Evolutionary conservation across 2,113 vertebrate genomes (phyloP), one percentile per base, ranked within the genome.

Genomic region (Eulemur rufifrons): DNA sequence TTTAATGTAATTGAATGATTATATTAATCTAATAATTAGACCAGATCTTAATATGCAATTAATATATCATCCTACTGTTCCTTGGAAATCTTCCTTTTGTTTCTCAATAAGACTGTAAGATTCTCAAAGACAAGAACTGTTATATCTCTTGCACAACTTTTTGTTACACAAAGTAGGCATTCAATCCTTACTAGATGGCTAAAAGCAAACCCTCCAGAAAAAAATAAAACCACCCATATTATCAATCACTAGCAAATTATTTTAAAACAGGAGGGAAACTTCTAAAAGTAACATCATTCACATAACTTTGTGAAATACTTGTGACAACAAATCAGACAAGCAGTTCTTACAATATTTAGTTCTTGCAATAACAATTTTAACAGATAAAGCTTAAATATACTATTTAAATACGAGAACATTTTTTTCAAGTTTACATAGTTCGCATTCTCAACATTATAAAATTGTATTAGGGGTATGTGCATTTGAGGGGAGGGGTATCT

Each of bases 211-310:
- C 12, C 14, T 95, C 39, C 20, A 87, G 13, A 56, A 66, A 29
- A 54, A 71, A 27, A 96, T 74, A 61, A 88, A 91, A 68, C 25
- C 77, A 80, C 6, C 3, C 1, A 92, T 77, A 68, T 34, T 90
- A 90, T 34, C 29, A 47, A 32, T 81, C 10, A 80, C 14, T 59
- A 87, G 83, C 18, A 80, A 82, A 63, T 71, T 69, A 84, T 39
- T 95, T 89, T 88, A 89, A 91, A 95, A 68, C 13, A 94, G 78
- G 68, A 95, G 52, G 12, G 2, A 91, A 86, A 91, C 2, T 69
- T 71, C 63, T 54, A 66, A 52, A 47, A 89, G 86, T 17, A 71
- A 71, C 52, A 4, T 73, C 77, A 85, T 71, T 76, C 37, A 83
- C 27, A 78, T n/a, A 78, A 12, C 1, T 37, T 56, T 54, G 56